phyloP scores from a whole-genome alignment of 2,888 invertebrate genomes.

The Operophtera brumata region DNA sequence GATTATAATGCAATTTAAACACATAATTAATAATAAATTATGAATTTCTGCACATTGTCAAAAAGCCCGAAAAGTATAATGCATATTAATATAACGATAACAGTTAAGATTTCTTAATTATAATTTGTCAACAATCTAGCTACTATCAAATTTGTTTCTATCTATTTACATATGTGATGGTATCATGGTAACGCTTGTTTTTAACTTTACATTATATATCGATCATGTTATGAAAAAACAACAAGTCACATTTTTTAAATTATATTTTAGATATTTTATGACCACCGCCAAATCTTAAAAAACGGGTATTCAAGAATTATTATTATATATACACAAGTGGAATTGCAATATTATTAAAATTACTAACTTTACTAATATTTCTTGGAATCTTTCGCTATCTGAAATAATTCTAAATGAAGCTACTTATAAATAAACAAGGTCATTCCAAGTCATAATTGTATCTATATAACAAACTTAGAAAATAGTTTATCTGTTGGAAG shows the following conservation, averaged over 20 bases:
- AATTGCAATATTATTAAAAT: not conserved
- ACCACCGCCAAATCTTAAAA: not conserved
- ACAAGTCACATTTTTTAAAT: not conserved
- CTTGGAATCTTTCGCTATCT: not conserved
- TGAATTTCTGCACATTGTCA: slow-evolving; percentile 35
- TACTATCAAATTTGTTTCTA: slow-evolving; percentile 39
- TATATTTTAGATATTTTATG: not conserved
- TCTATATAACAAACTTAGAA: not conserved
- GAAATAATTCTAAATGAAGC: slow-evolving; percentile 22
- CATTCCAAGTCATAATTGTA: not conserved
- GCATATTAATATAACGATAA: slow-evolving; percentile 8
- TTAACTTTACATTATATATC: slow-evolving; percentile 40
- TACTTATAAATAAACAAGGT: slow-evolving; percentile 24
- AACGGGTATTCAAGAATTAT: slow-evolving; percentile 3
- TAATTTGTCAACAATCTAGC: slow-evolving; percentile 56
- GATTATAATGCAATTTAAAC: slow-evolving; percentile 29
- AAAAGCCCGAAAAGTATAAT: slow-evolving; percentile 41
- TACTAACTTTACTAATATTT: slow-evolving; percentile 3
- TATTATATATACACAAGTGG: slow-evolving; percentile 25
- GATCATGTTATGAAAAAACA: slow-evolving; percentile 6
- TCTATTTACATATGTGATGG: slow-evolving; percentile 58
- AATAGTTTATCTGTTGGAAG: not conserved
- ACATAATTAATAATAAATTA: slow-evolving; percentile 37
- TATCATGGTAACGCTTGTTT: slow-evolving; percentile 63
- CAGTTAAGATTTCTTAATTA: slow-evolving; percentile 24